Conservation (phyloP, 2,888 invertebrate species). For the Scrobipalpa costella region DNA sequence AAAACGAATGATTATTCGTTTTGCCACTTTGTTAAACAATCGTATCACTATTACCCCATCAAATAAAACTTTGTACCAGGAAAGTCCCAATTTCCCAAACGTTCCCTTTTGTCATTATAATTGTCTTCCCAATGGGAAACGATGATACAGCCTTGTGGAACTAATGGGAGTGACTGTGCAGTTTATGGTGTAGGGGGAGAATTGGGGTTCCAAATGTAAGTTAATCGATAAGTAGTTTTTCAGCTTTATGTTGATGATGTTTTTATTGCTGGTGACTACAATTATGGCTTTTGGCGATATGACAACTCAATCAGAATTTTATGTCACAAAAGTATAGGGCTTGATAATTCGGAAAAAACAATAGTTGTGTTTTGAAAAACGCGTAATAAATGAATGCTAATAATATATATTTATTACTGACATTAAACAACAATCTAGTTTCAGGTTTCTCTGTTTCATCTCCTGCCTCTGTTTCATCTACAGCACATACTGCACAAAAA, state of each 20-base stretch:
- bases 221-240: slow-evolving; percentile 11
- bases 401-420: too few species aligned
- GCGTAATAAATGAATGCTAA: too few species aligned
- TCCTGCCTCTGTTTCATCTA: too few species aligned
- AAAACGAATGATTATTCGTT: too few species aligned
- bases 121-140: slow-evolving; percentile 12
- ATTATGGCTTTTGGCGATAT: too few species aligned
- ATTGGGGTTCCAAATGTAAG: not conserved
- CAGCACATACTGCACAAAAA: too few species aligned
- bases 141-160: slow-evolving; percentile 4
- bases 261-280: not conserved
- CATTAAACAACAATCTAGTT: too few species aligned
- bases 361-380: too few species aligned
- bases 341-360: too few species aligned
- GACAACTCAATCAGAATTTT: too few species aligned
- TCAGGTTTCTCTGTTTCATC: too few species aligned
- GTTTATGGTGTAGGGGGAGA: not conserved
- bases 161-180: slow-evolving; percentile 1
- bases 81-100: not conserved
- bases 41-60: slow-evolving; percentile 1
- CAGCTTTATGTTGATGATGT: not conserved
- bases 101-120: slow-evolving; percentile 16
- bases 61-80: not conserved
- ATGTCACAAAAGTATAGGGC: too few species aligned
- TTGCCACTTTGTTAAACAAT: slow-evolving; percentile 2